Evolutionary conservation across 2,113 vertebrate species (phyloP).

Genomic region (Probosciger aterrimus): DNA sequence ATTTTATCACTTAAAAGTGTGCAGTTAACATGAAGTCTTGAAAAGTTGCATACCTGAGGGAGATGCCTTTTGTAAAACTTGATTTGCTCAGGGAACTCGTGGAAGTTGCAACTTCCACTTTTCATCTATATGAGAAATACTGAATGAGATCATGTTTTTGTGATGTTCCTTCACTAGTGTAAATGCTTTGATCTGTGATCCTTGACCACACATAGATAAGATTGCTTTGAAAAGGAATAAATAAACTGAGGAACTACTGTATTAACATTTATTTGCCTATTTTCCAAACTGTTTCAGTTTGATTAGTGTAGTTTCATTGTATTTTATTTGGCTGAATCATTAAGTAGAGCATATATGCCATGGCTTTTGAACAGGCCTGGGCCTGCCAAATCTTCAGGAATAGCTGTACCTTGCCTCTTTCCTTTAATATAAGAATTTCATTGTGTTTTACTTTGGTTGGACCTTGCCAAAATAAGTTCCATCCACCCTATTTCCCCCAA

Average conservation of each 20-base stretch:
- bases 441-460: background rate
- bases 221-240: background rate
- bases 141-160: background rate
- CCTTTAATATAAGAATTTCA: accelerated
- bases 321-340: background rate
- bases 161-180: background rate
- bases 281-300: background rate
- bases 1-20: background rate
- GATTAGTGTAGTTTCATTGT: background rate
- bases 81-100: background rate
- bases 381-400: background rate
- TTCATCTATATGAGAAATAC: background rate
- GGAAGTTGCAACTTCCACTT: background rate
- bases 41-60: background rate
- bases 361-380: background rate
- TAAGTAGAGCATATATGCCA: accelerated
- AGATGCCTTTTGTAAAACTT: background rate
- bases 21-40: background rate
- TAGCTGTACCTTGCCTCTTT: background rate
- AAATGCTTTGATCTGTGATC: background rate
- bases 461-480: background rate
- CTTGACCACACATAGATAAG: background rate
- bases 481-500: accelerated
- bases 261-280: background rate
- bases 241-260: background rate